Base-by-base conservation (phyloP, 2,888 invertebrate genomes). In the Himalopsyche tibetana region DNA sequence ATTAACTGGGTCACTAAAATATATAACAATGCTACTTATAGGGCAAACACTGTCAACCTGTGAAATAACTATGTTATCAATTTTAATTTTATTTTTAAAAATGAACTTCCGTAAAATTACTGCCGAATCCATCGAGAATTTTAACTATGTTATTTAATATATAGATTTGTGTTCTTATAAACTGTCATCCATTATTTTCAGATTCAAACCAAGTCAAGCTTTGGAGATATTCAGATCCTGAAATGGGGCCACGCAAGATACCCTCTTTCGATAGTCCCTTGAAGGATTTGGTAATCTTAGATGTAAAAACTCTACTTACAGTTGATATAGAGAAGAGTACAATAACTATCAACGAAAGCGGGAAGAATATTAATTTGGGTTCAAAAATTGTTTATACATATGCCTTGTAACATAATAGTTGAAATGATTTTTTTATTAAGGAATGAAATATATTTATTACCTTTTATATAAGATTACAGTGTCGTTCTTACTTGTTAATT, bases 181-280 rank as follows among this genome's bases (percentile, higher is more conserved):
- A 51, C 15, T 51, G 15, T 51, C 15, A 51, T 84, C 63, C 86
- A 15, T 89, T 90, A 87, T 89, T 92, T 93, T 55, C 91, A 96
- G 97, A 95, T 91, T 89, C 93, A 4, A 93, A 92, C 83, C 91
- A 92, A 19, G 91, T 98, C 12, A 94, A 94, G 89, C 90, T 99
- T 15, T 96, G 97, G 94, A 94, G 96, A 38, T 97, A 96, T 91
- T 93, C 94, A 85, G 97, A 98, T 91, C 95, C 97, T 0, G 89
- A 94, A 1, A 89, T 96, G 42, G 98, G 98, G 0, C 96, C 97
- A 6, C 94, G 98, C 80, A 94, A 93, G 89, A 95, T 98, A 84
- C 98, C 98, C 0, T 91, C 92, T 40, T 94, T 95, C 86, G 94
- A 95, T 55, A 94, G 96, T 89, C 94, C 95, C 85, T 93, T 94